Conservation (phyloP, 2,888 invertebrate species). For the Amblyteles armatorius region DNA sequence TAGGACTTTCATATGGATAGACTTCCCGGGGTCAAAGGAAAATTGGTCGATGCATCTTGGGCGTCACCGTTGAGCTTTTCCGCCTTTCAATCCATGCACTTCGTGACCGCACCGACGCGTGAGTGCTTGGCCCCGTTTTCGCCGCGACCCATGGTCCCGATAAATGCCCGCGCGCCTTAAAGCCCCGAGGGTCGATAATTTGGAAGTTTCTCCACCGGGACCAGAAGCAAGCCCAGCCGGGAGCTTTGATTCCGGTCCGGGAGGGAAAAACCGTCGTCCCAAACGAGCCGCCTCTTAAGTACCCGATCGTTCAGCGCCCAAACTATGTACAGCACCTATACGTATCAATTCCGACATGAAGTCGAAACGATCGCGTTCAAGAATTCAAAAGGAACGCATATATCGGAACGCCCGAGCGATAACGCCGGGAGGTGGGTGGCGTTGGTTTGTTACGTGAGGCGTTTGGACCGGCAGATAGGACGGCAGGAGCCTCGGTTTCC, state of each 20-base stretch:
- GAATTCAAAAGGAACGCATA: slow-evolving; percentile 51
- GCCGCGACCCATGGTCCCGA: neutral
- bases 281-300: neutral
- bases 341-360: slow-evolving; percentile 36
- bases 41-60: slow-evolving; percentile 13
- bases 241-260: neutral
- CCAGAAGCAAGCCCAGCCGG: neutral
- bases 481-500: neutral
- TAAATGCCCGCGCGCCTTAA: neutral
- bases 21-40: neutral
- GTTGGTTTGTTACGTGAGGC: slow-evolving; percentile 20
- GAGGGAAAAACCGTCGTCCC: slow-evolving; percentile 18
- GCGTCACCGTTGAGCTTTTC: neutral
- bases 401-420: slow-evolving; percentile 43
- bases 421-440: slow-evolving; percentile 19
- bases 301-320: neutral
- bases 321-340: neutral
- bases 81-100: slow-evolving; percentile 32
- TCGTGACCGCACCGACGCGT: neutral
- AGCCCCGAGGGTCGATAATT: slow-evolving; percentile 2
- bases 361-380: slow-evolving; percentile 31
- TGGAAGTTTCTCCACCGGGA: neutral
- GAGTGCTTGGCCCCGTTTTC: neutral
- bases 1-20: neutral
- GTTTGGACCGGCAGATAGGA: slow-evolving; percentile 30